Base-by-base conservation (phyloP, 2,113 vertebrate genomes). In the Nerophis ophidion region DNA sequence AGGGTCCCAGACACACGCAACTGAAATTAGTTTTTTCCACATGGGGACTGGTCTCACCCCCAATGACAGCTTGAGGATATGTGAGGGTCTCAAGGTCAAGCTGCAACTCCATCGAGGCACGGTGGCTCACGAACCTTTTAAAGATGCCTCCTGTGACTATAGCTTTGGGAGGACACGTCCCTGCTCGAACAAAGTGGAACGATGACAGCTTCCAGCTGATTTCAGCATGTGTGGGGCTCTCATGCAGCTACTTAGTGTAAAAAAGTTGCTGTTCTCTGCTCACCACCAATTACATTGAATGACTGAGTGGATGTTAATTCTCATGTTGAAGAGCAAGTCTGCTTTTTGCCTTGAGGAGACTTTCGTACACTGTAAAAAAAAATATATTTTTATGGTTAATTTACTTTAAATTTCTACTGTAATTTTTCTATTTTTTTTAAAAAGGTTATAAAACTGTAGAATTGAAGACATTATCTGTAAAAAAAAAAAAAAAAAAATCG, bases 21-120 rank as follows among this genome's bases (percentile, higher is more conserved):
- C 40, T 35, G 38, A 77, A 77, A 76, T 80, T 57, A 72, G 70
- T 72, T 80, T 77, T 51, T 66, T 76, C 63, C 61, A 26, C 57
- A 38, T 47, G 51, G 65, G 54, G 68, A 76, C 68, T 74, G 63
- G 64, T 66, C 63, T 74, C 63, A 57, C 57, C 55, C 46, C 51
- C 61, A 54, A 26, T 68, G 68, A 74, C 66, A 65, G 70, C 12
- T 9, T 14, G 36, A 13, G 65, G 57, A 67, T 68, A 19, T 63
- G 47, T 52, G 51, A 51, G 70, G 46, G 48, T 66, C 55, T 57
- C 17, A n/a, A 54, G 72, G 74, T 60, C 64, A 66, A 59, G 44
- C 60, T 6, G 15, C 36, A 49, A 57, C 63, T 61, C 52, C 62
- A 38, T 71, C 26, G 49, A 61, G 70, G 74, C 53, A 49, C 64